phyloP scores from a whole-genome alignment of 1,140 invertebrate species.

The Drosophila nikananu region DNA sequence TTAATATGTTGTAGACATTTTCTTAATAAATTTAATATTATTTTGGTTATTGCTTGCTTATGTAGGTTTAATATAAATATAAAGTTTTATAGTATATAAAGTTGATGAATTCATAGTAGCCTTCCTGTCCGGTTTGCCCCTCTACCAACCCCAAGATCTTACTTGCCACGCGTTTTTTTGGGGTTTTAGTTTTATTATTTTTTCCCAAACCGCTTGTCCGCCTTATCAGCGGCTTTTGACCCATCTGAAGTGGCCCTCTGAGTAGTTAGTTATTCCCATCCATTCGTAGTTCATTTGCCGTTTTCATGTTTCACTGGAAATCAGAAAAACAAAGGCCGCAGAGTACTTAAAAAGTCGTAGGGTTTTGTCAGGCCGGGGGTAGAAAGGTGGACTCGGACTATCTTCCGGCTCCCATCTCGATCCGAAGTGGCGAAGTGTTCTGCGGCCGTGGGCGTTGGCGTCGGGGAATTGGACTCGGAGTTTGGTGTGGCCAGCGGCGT shows the following conservation, averaged over 20 bases:
- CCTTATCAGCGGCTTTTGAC: constrained; percentile 64
- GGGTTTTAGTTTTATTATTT: constrained; percentile 19
- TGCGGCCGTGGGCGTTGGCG: constrained; percentile 48
- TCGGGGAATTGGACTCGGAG: constrained; percentile 22
- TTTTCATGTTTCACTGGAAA: constrained; percentile 73
- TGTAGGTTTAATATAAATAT: too few relatives aligned
- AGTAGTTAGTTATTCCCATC: constrained; percentile 52
- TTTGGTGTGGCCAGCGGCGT: constrained; percentile 26
- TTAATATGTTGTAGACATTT: neutral
- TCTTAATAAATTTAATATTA: neutral
- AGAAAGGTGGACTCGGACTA: constrained; percentile 39
- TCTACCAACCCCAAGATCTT: constrained; percentile 6
- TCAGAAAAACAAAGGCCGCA: constrained; percentile 40
- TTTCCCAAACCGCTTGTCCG: constrained; percentile 23
- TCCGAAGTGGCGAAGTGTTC: constrained; percentile 43
- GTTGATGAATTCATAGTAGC: neutral
- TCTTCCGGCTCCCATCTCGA: constrained; percentile 43
- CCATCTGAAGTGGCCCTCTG: constrained; percentile 54
- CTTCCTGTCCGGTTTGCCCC: neutral
- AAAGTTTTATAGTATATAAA: neutral
- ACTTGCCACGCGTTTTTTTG: constrained; percentile 24
- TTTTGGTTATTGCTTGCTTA: neutral
- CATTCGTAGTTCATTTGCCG: constrained; percentile 60
- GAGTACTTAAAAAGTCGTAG: constrained; percentile 41
- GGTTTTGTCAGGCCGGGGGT: constrained; percentile 7